Conservation (phyloP, 1,140 invertebrate genomes). For the Bradysia coprophila region DNA sequence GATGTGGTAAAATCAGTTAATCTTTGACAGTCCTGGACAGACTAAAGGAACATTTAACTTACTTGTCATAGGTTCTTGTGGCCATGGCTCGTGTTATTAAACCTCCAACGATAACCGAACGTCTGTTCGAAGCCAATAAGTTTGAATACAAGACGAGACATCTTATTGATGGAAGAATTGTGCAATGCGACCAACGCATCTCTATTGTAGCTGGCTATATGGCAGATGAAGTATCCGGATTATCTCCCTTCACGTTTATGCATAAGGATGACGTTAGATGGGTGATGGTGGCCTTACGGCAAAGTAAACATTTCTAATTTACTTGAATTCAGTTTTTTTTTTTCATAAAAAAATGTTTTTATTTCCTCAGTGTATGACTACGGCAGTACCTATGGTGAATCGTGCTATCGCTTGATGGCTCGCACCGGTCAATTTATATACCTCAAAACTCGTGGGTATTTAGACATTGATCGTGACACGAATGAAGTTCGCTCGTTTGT, state of each 20-base stretch:
- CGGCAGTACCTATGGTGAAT: slow-evolving; percentile 49
- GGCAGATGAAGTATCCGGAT: slow-evolving; percentile 59
- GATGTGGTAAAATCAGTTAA: slow-evolving; percentile 36
- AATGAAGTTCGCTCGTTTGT: slow-evolving; percentile 61
- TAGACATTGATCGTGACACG: slow-evolving; percentile 51
- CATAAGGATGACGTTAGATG: slow-evolving; percentile 67
- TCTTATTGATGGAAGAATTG: slow-evolving; percentile 62
- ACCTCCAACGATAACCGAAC: slow-evolving; percentile 44
- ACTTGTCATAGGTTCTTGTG: slow-evolving; percentile 43
- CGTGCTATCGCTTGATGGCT: slow-evolving; percentile 60
- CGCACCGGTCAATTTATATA: slow-evolving; percentile 66
- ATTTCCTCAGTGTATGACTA: slow-evolving; percentile 57
- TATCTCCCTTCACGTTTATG: slow-evolving; percentile 71
- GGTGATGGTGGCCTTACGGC: slow-evolving; percentile 61
- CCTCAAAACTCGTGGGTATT: slow-evolving; percentile 53
- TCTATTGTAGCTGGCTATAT: slow-evolving; percentile 69
- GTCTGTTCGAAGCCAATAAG: slow-evolving; percentile 48
- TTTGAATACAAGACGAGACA: slow-evolving; percentile 76
- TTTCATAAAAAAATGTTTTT: slow-evolving; percentile 4
- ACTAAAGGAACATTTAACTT: too few species aligned
- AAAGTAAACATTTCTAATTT: slow-evolving; percentile 36
- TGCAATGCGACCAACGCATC: slow-evolving; percentile 70
- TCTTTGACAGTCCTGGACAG: too few species aligned
- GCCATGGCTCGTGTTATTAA: slow-evolving; percentile 42
- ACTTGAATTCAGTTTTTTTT: slow-evolving; percentile 4